Evolutionary conservation across 2,888 invertebrate species (phyloP).

Genomic region (Nineta flava): DNA sequence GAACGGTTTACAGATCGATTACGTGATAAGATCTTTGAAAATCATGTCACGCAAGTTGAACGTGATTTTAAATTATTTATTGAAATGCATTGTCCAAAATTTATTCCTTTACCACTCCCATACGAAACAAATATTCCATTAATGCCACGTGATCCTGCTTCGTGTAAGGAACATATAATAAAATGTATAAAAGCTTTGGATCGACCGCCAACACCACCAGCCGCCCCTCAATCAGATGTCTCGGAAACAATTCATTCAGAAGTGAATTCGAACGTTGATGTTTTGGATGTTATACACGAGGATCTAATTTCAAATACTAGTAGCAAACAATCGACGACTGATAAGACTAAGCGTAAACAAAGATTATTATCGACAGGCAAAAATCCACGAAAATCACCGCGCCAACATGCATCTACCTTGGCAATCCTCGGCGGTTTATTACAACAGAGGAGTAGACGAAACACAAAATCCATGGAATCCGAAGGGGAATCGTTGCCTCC

Average conservation of each 20-base stretch:
- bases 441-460: constrained; percentile 32
- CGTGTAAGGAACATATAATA: constrained; percentile 24
- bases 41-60: background rate
- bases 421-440: constrained; percentile 60
- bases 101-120: constrained; percentile 46
- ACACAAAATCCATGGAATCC: constrained; percentile 14
- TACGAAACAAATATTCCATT: constrained; percentile 52
- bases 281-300: background rate
- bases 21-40: constrained; percentile 17
- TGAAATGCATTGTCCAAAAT: constrained; percentile 9
- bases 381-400: constrained; percentile 66
- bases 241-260: constrained; percentile 22
- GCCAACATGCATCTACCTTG: constrained; percentile 76
- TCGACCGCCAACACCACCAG: constrained; percentile 27
- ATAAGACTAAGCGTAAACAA: constrained; percentile 21
- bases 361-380: constrained; percentile 21
- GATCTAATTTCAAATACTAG: background rate
- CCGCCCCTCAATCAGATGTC: constrained; percentile 10
- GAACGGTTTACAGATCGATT: constrained; percentile 47
- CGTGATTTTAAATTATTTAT: background rate
- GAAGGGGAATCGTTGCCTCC: constrained; percentile 6
- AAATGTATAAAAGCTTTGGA: background rate
- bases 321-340: constrained; percentile 23
- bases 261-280: constrained; percentile 21
- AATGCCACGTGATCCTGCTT: constrained; percentile 41